Evolutionary conservation across 2,113 vertebrate species (phyloP), one percentile per base, ranked within the genome.

Genomic region (Indicator maculatus): DNA sequence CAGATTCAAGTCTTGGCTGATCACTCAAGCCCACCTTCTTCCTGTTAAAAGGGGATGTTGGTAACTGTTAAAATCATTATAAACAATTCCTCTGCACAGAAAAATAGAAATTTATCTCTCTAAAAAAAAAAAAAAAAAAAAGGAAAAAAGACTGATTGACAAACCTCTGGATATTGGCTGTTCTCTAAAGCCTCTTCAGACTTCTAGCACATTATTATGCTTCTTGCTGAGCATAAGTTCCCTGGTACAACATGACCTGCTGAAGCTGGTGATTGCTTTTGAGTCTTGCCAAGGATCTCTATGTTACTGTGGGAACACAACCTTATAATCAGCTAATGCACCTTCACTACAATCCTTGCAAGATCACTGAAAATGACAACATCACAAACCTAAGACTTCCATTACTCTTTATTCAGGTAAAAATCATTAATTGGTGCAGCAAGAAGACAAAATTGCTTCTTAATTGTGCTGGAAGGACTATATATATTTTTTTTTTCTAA

Each of bases 381-480:
- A 38, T 36, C 9, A 4, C 20, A 75, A 93, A 72, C 15, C 11
- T 70, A 63, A n/a, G 31, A 21, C 23, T 85, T 78, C 15, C 5
- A 5, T 61, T 67, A n/a, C 30, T 77, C 60, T 84, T 87, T 80
- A 33, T 92, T 67, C 66, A 80, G 79, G 41, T 56, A 86, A 19
- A 9, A 41, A 78, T 39, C 26, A 64, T 88, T 94, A 93, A 89
- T 83, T 70, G 75, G 16, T 27, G 39, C 77, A 28, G 38, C 3
- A 1, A 79, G 76, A 52, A 77, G 70, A 52, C 61, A 95, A 76
- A 95, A 84, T 71, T 89, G 76, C 58, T 94, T 75, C 38, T 84
- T 94, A 82, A 92, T 88, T 95, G 85, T 86, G 9, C 33, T 78
- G 66, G 86, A 91, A 92, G 47, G 60, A 53, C 59, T 23, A 50